A percentile compares a stretch with the other conserved stretches of the same genome.
These are phyloP conservation scores for Neoarius graeffei DNA, from an alignment of 2,113 vertebrate genomes.

Conservation along the genomic window DNA sequence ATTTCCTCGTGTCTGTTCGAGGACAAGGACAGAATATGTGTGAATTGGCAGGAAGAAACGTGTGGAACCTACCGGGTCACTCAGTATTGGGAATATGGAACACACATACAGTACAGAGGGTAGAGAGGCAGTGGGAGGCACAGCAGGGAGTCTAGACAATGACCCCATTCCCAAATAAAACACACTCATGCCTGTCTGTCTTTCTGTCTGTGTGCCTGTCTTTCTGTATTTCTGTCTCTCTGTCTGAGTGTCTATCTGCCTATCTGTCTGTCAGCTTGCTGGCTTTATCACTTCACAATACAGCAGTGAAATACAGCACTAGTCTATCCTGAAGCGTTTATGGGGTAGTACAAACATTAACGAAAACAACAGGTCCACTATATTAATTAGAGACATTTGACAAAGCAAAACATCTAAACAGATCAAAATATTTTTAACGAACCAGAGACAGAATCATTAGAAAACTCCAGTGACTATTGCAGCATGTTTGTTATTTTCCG, in stretches of 20 bases:
- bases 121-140: constrained; percentile 62
- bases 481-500: constrained; percentile 44
- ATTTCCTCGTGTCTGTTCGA: background rate
- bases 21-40: background rate
- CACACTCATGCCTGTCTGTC: constrained; percentile 15
- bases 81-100: background rate
- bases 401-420: background rate
- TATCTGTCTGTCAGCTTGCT: background rate
- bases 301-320: background rate
- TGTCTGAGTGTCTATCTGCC: background rate
- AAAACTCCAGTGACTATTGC: constrained; percentile 46
- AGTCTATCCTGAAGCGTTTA: background rate
- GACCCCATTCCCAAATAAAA: constrained; percentile 59
- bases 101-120: constrained; percentile 24
- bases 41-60: background rate
- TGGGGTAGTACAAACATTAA: too few relatives aligned
- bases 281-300: background rate
- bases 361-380: background rate
- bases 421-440: background rate
- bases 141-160: constrained; percentile 63
- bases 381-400: background rate
- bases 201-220: background rate
- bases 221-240: background rate
- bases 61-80: background rate
- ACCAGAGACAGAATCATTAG: background rate